Percentiles rank a stretch among this genome's conserved stretches.
phyloP scores from a whole-genome alignment of 1,140 invertebrate genomes.

The Rhagoletis zephyria region DNA sequence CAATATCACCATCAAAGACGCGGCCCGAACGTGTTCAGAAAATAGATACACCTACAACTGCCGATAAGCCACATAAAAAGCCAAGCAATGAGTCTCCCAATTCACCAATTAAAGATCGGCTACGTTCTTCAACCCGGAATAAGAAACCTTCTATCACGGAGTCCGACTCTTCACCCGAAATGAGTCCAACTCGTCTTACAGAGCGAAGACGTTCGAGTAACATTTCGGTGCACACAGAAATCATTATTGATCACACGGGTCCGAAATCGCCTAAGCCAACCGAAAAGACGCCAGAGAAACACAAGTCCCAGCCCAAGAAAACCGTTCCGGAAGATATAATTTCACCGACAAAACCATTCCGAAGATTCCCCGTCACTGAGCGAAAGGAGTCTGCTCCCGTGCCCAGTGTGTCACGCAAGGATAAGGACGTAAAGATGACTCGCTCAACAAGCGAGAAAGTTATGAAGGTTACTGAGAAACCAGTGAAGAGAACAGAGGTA shows the following conservation, averaged over 20 bases:
- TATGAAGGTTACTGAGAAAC: constrained; percentile 73
- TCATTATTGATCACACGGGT: constrained; percentile 67
- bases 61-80: background rate
- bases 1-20: background rate
- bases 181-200: constrained; percentile 63
- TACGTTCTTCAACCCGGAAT: constrained; percentile 66
- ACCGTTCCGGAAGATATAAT: background rate
- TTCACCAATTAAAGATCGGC: constrained; percentile 64
- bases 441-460: constrained; percentile 76
- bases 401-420: constrained; percentile 71
- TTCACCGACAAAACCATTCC: constrained; percentile 51
- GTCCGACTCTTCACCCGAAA: constrained; percentile 64
- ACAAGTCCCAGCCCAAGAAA: constrained; percentile 26
- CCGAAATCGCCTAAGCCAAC: constrained; percentile 62
- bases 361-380: constrained; percentile 66
- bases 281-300: constrained; percentile 50
- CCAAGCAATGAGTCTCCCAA: constrained; percentile 11
- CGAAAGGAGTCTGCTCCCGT: constrained; percentile 70
- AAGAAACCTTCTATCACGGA: constrained; percentile 43
- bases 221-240: constrained; percentile 70
- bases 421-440: constrained; percentile 74
- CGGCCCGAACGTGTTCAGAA: background rate
- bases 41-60: background rate
- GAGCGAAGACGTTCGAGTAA: constrained; percentile 70
- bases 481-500: constrained; percentile 70